phyloP scores from a whole-genome alignment of 2,113 vertebrate species.

The Seriola rivoliana region DNA sequence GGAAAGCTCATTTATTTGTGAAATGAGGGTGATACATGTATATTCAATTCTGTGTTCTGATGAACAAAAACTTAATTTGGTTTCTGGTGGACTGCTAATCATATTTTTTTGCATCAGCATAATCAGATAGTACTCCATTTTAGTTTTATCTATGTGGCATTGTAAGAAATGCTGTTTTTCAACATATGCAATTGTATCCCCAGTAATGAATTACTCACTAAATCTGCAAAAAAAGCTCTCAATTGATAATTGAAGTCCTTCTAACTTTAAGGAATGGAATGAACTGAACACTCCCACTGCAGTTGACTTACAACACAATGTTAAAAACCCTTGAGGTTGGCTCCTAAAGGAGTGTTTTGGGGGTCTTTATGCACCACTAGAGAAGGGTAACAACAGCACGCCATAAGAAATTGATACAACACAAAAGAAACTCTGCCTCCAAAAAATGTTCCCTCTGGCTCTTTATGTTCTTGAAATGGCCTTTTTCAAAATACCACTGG shows the following conservation, averaged over 20 bases:
- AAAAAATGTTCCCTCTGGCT: slow-evolving; percentile 76
- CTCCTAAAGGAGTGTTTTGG: slow-evolving; percentile 57
- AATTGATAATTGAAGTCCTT: neutral
- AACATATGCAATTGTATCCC: neutral
- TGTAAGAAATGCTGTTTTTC: slow-evolving; percentile 17
- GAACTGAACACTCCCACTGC: slow-evolving; percentile 21
- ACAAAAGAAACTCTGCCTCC: slow-evolving; percentile 68
- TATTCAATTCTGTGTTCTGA: neutral
- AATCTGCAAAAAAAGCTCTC: slow-evolving; percentile 10
- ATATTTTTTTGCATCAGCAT: slow-evolving; percentile 7
- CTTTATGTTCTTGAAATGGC: slow-evolving; percentile 72
- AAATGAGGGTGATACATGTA: slow-evolving; percentile 32
- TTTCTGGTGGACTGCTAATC: slow-evolving; percentile 18
- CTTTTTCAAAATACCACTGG: slow-evolving; percentile 71
- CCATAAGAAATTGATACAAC: slow-evolving; percentile 74
- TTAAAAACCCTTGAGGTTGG: slow-evolving; percentile 52
- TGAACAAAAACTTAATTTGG: slow-evolving; percentile 32
- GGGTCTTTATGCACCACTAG: slow-evolving; percentile 66
- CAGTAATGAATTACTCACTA: neutral
- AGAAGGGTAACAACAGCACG: slow-evolving; percentile 68
- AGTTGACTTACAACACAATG: slow-evolving; percentile 52
- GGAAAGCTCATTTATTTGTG: slow-evolving; percentile 42
- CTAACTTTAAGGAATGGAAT: slow-evolving; percentile 18
- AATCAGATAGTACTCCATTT: slow-evolving; percentile 1
- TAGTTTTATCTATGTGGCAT: neutral